Percentiles rank a stretch among this genome's conserved stretches.
These are phyloP conservation scores for Coracias cyanogaster DNA, from an alignment of 2,797 vertebrate genomes.

Conservation along the genomic window DNA sequence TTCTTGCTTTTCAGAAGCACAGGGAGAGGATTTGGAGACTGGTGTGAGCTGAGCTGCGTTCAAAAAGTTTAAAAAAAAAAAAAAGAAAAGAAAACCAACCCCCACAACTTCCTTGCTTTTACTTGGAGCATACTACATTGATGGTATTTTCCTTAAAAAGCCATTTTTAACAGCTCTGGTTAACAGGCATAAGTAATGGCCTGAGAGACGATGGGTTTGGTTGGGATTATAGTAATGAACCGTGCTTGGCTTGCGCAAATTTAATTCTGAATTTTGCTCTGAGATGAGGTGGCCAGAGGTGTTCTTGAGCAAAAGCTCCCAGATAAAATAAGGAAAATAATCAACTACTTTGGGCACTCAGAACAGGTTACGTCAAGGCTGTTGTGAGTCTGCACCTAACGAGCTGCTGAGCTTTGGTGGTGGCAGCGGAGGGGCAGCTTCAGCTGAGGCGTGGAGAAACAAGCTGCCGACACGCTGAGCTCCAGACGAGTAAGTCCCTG, in stretches of 20 bases:
- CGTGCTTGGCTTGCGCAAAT: neutral
- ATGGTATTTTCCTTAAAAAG: neutral
- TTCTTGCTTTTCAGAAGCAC: neutral
- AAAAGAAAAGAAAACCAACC: no score
- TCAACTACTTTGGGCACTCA: no score
- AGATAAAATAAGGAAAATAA: no score
- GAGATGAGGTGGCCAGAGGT: neutral
- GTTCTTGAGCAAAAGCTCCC: neutral
- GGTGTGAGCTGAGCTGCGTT: neutral
- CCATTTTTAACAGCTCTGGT: neutral
- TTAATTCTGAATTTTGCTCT: neutral
- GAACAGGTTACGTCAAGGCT: neutral
- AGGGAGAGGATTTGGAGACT: neutral
- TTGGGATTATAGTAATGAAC: neutral
- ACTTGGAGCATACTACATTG: neutral
- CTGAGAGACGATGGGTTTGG: neutral
- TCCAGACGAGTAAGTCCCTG: neutral
- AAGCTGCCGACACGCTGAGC: fast-evolving
- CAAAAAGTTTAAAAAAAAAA: neutral
- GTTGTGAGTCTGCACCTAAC: neutral
- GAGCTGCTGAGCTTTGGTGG: neutral
- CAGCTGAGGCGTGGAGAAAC: neutral
- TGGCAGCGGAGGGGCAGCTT: neutral
- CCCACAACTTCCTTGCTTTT: neutral
- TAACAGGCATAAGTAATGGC: neutral